phyloP scores from a whole-genome alignment of 35 echinoderm and acorn worm genomes.

The Apostichopus californicus region DNA sequence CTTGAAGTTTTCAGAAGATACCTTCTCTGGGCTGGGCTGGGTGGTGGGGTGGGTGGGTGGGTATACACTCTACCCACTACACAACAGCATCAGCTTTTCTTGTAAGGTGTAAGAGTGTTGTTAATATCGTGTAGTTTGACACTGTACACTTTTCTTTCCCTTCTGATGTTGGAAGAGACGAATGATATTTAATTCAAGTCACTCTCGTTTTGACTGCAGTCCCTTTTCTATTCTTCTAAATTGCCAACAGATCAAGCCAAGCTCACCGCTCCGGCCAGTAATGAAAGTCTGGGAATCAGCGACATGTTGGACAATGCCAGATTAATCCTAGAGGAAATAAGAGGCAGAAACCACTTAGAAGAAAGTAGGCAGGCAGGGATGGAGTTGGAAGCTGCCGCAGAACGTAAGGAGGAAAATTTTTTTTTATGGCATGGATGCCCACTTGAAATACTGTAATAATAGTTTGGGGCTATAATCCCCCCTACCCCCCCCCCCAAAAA shows the following conservation, averaged over 20 bases:
- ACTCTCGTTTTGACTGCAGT: no score
- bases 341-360: background rate
- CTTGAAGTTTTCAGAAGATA: no score
- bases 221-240: background rate
- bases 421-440: background rate
- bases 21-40: no score
- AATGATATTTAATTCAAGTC: background rate
- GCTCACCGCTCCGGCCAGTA: background rate
- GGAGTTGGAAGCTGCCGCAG: conserved; percentile 52
- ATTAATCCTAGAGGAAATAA: conserved; percentile 47
- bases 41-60: no score
- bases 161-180: background rate
- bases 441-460: no score
- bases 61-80: no score
- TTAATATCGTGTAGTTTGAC: no score
- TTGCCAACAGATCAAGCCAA: conserved; percentile 5
- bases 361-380: conserved; percentile 13
- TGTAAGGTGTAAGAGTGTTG: no score
- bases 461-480: no score
- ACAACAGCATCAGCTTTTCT: no score
- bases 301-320: conserved; percentile 52
- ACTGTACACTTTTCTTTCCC: no score
- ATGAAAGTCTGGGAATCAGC: conserved; percentile 2
- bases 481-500: no score
- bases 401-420: conserved; percentile 45